These are phyloP conservation scores for Pangasius mekongensis DNA, from an alignment of 2,797 vertebrate species.

Conservation along the genomic window DNA sequence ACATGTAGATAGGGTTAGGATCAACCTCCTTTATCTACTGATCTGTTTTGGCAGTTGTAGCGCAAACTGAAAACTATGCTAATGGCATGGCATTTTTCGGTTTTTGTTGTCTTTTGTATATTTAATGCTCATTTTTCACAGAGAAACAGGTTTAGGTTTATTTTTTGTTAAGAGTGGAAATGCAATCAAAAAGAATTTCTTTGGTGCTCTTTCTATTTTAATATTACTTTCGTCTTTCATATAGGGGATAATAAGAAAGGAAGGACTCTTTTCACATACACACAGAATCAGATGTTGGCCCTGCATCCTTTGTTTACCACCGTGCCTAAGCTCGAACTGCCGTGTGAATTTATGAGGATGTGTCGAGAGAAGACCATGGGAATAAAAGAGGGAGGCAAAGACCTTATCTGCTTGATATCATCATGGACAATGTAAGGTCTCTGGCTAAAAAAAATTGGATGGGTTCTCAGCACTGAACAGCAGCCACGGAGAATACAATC, in stretches of 20 bases:
- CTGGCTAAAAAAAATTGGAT: not conserved
- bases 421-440: not conserved
- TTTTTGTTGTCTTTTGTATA: not conserved
- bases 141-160: too few relatives aligned
- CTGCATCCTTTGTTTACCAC: not conserved
- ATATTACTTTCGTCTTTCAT: not conserved
- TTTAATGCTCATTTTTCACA: not conserved
- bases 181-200: not conserved
- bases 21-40: not conserved
- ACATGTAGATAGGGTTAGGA: not conserved
- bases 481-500: not conserved
- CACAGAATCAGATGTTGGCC: not conserved
- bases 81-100: not conserved
- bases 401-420: not conserved
- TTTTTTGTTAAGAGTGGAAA: not conserved
- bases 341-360: not conserved
- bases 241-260: not conserved
- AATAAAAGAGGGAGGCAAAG: not conserved
- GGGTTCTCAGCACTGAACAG: constrained; percentile 7
- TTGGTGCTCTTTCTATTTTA: not conserved
- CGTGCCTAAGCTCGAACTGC: not conserved
- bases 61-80: not conserved
- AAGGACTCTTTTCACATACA: not conserved
- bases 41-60: not conserved
- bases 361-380: too few relatives aligned